Evolutionary conservation across 2,113 vertebrate genomes (phyloP), one percentile per base, ranked within the genome.

Genomic region (Ivindomyrus marchei): DNA sequence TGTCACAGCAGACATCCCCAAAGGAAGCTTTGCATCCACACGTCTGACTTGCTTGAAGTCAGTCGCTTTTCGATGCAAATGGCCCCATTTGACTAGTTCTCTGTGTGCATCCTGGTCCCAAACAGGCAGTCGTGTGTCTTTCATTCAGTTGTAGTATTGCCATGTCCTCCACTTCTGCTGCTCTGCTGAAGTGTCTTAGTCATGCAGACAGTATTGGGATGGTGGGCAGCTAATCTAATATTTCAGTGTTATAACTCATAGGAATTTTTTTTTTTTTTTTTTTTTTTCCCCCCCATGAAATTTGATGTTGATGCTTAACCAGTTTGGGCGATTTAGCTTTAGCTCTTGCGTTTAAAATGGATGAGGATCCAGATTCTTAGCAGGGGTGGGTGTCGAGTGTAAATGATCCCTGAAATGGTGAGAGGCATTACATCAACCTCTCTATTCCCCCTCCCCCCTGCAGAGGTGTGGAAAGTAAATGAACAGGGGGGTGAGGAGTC

Each of bases 121-220:
- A 70, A 36, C 36, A 89, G 13, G 13, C 86, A 62, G 91, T 88
- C 90, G 77, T 13, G 13, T 50, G 85, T 39, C 39, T 80, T 36
- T 85, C 66, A 42, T 36, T 87, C 77, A 80, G 50, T 45, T 88
- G 39, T 93, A 84, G 88, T 91, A 66, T 47, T 90, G 87, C 91
- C 62, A 84, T 93, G 39, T 89, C 17, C 53, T 47, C 1, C 62
- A 13, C n/a, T 13, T 70, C 62, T 66, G 8, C 19, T 77, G 27
- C n/a, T 87, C 36, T 74, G 70, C 62, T 74, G 9, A 27, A 10
- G 31, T 42, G 2, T 80, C 27, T 31, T 77, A 39, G 74, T 42
- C 74, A 15, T 94, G 91, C 91, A 92, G 49, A 91, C 91, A 80
- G 87, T 94, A 93, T 95, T 94, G 9, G 3, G 13, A 86, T 52